Base-by-base conservation (phyloP, 1,140 invertebrate species). In the Centruroides sculpturatus region DNA sequence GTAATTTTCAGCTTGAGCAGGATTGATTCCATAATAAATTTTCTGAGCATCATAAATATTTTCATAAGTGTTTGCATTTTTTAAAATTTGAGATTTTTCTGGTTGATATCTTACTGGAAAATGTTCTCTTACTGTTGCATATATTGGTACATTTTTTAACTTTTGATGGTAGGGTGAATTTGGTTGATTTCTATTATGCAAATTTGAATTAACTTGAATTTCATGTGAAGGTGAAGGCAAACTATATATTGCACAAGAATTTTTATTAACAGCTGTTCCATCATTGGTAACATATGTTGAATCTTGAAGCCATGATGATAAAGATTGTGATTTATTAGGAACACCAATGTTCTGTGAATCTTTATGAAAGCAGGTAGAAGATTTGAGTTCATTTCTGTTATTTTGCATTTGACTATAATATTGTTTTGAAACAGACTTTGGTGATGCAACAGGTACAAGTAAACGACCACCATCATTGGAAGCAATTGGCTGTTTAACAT, bases 391-490 rank as follows among this genome's bases (percentile, higher is more conserved):
- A 41, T 41, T 41, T 41, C 41, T 41, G 3, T 41, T 41, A 41
- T 41, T 41, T 41, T 41, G 41, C 5, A 41, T 8, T 41, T 41
- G 41, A 41, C 5, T 6, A 41, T 41, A 41, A 41, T 41, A 41
- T 41, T 41, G 41, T 8, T 41, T 41, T 3, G 41, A 6, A 41
- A 41, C 8, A 8, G 41, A 41, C n/a, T 64, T 64, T 34, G 64
- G 64, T 12, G 64, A 65, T 49, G 60, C 64, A 57, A 65, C 61
- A 54, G 64, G 58, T n/a, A 65, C 64, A 47, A 65, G 54, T 35
- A 59, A 59, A 5, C 64, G 54, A 13, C 64, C 64, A 51, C 64
- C 64, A 52, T 65, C 64, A 48, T 52, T 49, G n/a, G 58, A 56
- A 13, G 57, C 8, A 56, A n/a, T 60, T 47, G 56, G 52, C 9